These are phyloP conservation scores for Okapia johnstoni DNA, from an alignment of 2,113 vertebrate genomes.

Conservation along the genomic window DNA sequence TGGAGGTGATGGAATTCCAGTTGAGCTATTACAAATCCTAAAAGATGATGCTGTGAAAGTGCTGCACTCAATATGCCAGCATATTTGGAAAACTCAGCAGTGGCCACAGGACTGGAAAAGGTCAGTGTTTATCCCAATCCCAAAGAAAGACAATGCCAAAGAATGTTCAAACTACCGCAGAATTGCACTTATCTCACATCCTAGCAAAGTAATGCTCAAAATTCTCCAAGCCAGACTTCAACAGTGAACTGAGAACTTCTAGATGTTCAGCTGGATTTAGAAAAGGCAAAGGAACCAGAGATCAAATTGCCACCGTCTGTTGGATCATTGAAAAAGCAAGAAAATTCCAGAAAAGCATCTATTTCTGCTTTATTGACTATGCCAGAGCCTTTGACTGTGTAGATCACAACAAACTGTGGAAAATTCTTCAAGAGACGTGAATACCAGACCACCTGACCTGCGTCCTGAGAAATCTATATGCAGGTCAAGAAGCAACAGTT, in stretches of 20 bases:
- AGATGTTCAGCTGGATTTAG: not conserved
- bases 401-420: not conserved
- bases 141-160: not conserved
- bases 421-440: not conserved
- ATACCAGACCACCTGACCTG: not conserved
- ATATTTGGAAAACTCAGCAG: not conserved
- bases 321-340: not conserved
- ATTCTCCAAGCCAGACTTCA: not conserved
- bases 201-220: not conserved
- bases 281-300: not conserved
- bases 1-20: not conserved
- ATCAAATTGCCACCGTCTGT: not conserved
- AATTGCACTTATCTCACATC: not conserved
- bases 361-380: not conserved
- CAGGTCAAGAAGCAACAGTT: not conserved
- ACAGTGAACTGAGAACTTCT: not conserved
- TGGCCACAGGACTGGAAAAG: not conserved
- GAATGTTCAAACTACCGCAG: not conserved
- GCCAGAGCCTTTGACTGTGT: not conserved
- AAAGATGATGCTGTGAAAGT: not conserved
- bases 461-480: not conserved
- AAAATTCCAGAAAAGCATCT: not conserved
- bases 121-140: not conserved
- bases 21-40: not conserved
- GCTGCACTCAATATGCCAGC: not conserved